Evolutionary conservation across 2,888 invertebrate species (phyloP).

Genomic region (Pimpla rufipes): DNA sequence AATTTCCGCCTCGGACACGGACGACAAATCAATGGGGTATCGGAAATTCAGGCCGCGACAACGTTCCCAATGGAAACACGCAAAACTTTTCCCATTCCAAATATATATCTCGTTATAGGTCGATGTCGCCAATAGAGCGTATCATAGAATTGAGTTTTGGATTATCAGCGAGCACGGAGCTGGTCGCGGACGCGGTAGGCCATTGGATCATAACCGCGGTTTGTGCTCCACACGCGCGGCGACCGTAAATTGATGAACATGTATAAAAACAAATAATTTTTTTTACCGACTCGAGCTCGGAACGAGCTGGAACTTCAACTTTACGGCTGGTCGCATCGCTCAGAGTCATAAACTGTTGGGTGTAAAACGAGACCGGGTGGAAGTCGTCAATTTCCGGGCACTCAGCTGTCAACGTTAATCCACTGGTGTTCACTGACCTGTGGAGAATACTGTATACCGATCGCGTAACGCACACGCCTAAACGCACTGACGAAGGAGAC

Average conservation of each 20-base stretch:
- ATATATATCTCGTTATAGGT: conserved; percentile 27
- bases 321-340: conserved; percentile 27
- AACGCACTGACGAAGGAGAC: conserved; percentile 30
- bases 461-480: neutral
- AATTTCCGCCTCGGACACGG: neutral
- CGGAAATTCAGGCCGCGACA: conserved; percentile 9
- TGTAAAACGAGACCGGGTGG: neutral
- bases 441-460: conserved; percentile 1
- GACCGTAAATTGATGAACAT: neutral
- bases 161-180: conserved; percentile 10
- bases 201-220: conserved; percentile 10
- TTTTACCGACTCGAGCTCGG: neutral
- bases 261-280: neutral
- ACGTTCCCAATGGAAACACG: neutral
- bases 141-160: conserved; percentile 18
- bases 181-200: neutral
- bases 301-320: neutral
- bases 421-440: conserved; percentile 1
- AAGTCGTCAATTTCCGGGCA: neutral
- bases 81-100: conserved; percentile 10
- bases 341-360: neutral
- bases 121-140: neutral
- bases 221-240: neutral
- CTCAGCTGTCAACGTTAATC: conserved; percentile 6
- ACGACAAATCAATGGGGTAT: conserved; percentile 8